These are phyloP conservation scores for Pelodiscus sinensis DNA, from an alignment of 2,113 vertebrate species.

Conservation along the genomic window DNA sequence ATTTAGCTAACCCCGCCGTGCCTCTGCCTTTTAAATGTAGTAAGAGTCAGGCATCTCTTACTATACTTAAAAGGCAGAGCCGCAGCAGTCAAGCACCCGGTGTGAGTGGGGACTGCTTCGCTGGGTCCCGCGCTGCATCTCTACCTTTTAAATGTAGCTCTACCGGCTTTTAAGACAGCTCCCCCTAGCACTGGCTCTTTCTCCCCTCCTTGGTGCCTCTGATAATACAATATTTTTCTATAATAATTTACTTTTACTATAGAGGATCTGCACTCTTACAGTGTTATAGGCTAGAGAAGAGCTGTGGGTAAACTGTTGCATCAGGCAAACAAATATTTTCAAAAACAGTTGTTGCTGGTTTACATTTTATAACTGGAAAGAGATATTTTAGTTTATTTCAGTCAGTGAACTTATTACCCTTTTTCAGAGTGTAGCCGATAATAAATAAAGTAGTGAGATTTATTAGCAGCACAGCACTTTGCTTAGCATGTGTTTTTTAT, in stretches of 20 bases:
- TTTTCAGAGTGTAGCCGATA: conserved; percentile 10
- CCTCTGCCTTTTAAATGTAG: too few relatives aligned
- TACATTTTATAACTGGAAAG: not conserved
- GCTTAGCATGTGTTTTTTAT: conserved; percentile 39
- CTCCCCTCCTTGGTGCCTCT: too few relatives aligned
- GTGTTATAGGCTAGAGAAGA: not conserved
- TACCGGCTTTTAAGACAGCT: too few relatives aligned
- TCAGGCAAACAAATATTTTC: not conserved
- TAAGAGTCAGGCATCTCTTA: too few relatives aligned
- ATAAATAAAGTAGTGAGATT: conserved; percentile 34
- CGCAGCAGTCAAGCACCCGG: too few relatives aligned
- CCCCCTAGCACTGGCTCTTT: too few relatives aligned
- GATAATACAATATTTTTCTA: not conserved
- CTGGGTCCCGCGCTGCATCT: too few relatives aligned
- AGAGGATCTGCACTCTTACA: not conserved
- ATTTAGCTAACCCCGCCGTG: too few relatives aligned
- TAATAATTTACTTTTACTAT: not conserved
- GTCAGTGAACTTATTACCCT: not conserved
- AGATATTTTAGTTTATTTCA: not conserved
- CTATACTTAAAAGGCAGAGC: too few relatives aligned
- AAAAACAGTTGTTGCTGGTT: conserved; percentile 21
- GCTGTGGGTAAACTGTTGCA: not conserved
- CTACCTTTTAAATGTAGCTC: too few relatives aligned
- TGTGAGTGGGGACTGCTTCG: too few relatives aligned
- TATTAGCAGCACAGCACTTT: conserved; percentile 20